Conservation (phyloP, 2,797 vertebrate genomes). For the Bradypus variegatus region DNA sequence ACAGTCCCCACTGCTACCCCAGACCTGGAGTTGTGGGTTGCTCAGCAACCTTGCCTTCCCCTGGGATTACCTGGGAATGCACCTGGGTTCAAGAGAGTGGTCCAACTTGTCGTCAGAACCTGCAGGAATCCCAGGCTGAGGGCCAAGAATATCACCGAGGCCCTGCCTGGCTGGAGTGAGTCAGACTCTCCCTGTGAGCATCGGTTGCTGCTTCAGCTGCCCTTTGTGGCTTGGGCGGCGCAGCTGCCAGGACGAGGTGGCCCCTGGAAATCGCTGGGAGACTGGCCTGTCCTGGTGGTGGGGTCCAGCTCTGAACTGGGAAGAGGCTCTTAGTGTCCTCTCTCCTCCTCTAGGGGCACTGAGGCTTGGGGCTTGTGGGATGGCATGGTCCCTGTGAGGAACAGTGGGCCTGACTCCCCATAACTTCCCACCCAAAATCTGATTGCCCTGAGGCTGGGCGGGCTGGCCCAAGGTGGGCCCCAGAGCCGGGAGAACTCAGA, state of each 20-base stretch:
- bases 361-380: background rate
- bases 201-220: background rate
- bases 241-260: background rate
- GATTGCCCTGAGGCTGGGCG: conserved; percentile 31
- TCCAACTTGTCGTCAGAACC: conserved; percentile 29
- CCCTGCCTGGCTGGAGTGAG: conserved; percentile 12
- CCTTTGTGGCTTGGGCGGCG: background rate
- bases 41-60: background rate
- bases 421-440: conserved; percentile 62
- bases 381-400: conserved; percentile 56
- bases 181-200: conserved; percentile 2
- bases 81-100: background rate
- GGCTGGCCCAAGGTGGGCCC: conserved; percentile 39
- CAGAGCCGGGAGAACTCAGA: background rate
- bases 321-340: background rate
- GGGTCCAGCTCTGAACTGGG: background rate
- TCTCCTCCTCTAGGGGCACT: background rate
- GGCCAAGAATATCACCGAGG: conserved; percentile 17
- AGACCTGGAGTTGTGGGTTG: background rate
- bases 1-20: background rate
- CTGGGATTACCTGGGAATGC: background rate
- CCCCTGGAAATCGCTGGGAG: background rate
- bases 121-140: conserved; percentile 40
- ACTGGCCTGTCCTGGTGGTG: background rate
- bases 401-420: conserved; percentile 70